Evolutionary conservation across 2,113 vertebrate genomes (phyloP), one percentile per base, ranked within the genome.

Genomic region (Phalacrocorax carbo): DNA sequence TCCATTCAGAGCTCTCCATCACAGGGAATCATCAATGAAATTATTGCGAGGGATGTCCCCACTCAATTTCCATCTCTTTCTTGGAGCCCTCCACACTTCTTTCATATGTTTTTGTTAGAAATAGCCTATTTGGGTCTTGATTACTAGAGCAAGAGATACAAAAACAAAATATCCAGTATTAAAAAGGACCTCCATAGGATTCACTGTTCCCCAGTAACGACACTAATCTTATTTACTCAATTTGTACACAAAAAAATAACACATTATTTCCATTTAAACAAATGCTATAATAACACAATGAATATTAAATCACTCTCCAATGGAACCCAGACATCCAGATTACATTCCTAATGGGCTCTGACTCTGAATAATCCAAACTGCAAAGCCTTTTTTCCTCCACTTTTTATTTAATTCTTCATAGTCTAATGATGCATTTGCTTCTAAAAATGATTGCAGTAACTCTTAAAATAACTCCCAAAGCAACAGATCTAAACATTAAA

Each of bases 241-340:
- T 83, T 96, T 69, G 27, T 82, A 95, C 18, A 66, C 29, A 91
- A 88, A 95, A 95, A 95, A 92, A 81, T 15, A 93, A 93, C 13
- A 18, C 38, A 90, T 90, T 96, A 42, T 94, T 97, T 96, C 71
- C 27, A 72, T 87, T 94, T 90, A 94, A 96, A 95, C 36, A 88
- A 96, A 94, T 72, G 44, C 21, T 88, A 30, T 55, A 94, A 94
- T 11, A 91, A 86, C 23, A 55, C 11, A 7, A 82, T 44, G 18
- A 91, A 79, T 60, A 90, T 76, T 86, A 94, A 95, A 92, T 82
- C 42, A 70, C n/a, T 76, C 65, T 83, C 52, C 84, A 88, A 20
- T 32, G 60, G 64, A 95, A 88, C 27, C 80, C 69, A 76, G 20
- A 88, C 76, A 94, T 42, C 32, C 48, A 69, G 77, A 90, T 68